A percentile compares a stretch with the other conserved stretches of the same genome.
phyloP scores from a whole-genome alignment of 2,113 vertebrate species.

The Scomber colias region DNA sequence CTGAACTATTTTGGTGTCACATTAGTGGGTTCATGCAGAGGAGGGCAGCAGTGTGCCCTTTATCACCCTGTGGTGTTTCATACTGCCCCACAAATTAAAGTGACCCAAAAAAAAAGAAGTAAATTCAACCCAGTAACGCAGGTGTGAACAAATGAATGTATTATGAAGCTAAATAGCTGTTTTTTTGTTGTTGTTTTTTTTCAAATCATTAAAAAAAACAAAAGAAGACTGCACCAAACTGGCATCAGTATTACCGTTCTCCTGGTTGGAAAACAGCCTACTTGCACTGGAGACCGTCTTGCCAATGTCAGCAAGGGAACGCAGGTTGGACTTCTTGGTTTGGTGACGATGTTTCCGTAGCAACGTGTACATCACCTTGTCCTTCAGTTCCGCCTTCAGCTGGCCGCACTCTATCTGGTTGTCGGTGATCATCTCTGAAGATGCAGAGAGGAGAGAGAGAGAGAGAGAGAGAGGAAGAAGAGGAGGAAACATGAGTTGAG shows the following conservation, averaged over 20 bases:
- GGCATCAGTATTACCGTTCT: slow-evolving; percentile 95
- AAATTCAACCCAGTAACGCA: accelerated
- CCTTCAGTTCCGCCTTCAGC: slow-evolving; percentile 93
- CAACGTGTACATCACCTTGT: slow-evolving; percentile 97
- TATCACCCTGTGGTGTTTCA: background rate
- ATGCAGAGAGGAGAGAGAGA: background rate
- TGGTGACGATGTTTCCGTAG: slow-evolving; percentile 97
- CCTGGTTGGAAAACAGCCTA: slow-evolving; percentile 98
- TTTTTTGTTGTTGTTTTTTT: background rate
- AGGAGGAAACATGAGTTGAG: background rate
- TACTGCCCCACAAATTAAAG: background rate
- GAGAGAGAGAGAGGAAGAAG: background rate
- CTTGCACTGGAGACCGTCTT: slow-evolving; percentile 99
- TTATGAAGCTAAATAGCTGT: background rate
- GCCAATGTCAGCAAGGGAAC: slow-evolving; percentile 96
- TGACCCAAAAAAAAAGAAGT: background rate
- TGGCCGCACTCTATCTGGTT: slow-evolving; percentile 96
- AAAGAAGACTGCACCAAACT: slow-evolving; percentile 85
- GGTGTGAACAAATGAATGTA: background rate
- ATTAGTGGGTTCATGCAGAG: slow-evolving; percentile 44
- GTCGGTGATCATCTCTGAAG: slow-evolving; percentile 93
- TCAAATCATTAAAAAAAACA: slow-evolving; percentile 16
- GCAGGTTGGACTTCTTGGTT: slow-evolving; percentile 99
- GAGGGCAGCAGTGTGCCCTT: slow-evolving; percentile 38
- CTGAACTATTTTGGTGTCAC: background rate